These are phyloP conservation scores for Himalopsyche japonica DNA, from an alignment of 2,888 invertebrate species.

Conservation along the genomic window DNA sequence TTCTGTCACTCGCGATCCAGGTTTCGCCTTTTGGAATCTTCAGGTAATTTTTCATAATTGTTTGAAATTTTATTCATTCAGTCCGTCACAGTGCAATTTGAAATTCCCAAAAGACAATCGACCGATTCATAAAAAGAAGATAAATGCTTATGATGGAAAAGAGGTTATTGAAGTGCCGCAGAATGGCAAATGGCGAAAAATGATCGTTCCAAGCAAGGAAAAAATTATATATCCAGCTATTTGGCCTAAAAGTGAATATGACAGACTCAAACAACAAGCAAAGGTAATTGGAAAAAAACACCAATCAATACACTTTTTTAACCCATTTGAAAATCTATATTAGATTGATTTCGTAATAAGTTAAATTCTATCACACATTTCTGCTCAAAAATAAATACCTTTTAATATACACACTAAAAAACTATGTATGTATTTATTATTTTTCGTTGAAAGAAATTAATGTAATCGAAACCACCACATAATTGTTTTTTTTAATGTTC, in stretches of 20 bases:
- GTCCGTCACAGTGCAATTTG: slow-evolving; percentile 55
- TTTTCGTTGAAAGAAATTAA: background rate
- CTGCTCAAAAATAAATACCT: no score
- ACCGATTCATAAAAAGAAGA: slow-evolving; percentile 51
- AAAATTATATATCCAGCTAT: slow-evolving; percentile 63
- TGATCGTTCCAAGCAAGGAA: slow-evolving; percentile 58
- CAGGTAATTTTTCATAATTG: background rate
- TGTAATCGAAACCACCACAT: no score
- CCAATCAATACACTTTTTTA: no score
- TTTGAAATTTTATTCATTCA: slow-evolving; percentile 40
- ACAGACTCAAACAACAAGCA: slow-evolving; percentile 63
- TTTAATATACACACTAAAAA: no score
- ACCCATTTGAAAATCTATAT: no score
- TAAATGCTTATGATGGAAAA: slow-evolving; percentile 45
- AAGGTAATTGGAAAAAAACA: slow-evolving; percentile 48
- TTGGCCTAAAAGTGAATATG: slow-evolving; percentile 63
- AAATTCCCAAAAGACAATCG: slow-evolving; percentile 52
- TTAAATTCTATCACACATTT: no score
- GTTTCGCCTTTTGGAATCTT: background rate
- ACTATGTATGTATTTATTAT: no score
- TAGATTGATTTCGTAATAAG: no score
- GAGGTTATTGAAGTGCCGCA: slow-evolving; percentile 48
- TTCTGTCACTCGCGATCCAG: no score
- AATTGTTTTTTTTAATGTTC: no score
- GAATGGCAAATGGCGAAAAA: slow-evolving; percentile 50